Evolutionary conservation across 2,888 invertebrate species (phyloP).

Genomic region (Cheilosia soror): DNA sequence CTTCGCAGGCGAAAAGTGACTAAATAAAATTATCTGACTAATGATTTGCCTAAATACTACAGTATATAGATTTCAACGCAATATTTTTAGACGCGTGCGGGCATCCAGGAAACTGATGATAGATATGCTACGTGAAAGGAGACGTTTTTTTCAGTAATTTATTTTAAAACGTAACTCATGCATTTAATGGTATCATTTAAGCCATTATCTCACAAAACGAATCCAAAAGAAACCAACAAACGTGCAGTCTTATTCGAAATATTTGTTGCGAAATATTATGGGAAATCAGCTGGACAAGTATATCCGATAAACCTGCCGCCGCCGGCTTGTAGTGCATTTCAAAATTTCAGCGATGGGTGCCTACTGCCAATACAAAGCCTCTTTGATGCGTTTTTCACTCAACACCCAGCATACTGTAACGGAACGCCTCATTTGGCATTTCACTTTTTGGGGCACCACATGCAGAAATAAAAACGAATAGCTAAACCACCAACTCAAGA

Average conservation of each 20-base stretch:
- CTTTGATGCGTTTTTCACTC: neutral
- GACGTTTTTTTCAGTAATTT: too few relatives aligned
- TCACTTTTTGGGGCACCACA: constrained; percentile 44
- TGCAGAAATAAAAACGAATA: constrained; percentile 24
- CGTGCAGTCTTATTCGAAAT: neutral
- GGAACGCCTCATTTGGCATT: constrained; percentile 38
- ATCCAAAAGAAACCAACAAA: neutral
- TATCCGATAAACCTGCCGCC: neutral
- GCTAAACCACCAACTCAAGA: constrained; percentile 3
- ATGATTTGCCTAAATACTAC: too few relatives aligned
- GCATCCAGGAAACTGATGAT: too few relatives aligned
- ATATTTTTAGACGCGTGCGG: too few relatives aligned
- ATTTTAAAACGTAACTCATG: neutral
- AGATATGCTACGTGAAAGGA: neutral
- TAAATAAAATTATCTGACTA: too few relatives aligned
- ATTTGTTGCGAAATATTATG: neutral
- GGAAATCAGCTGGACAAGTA: neutral
- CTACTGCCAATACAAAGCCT: too few relatives aligned
- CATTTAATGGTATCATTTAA: neutral
- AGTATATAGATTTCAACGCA: too few relatives aligned
- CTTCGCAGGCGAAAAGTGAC: too few relatives aligned
- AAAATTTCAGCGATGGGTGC: neutral
- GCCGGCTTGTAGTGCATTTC: neutral
- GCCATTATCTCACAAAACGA: neutral
- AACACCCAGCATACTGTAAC: neutral